Evolutionary conservation across 2,797 vertebrate species (phyloP).

Genomic region (Synaphobranchus kaupii): DNA sequence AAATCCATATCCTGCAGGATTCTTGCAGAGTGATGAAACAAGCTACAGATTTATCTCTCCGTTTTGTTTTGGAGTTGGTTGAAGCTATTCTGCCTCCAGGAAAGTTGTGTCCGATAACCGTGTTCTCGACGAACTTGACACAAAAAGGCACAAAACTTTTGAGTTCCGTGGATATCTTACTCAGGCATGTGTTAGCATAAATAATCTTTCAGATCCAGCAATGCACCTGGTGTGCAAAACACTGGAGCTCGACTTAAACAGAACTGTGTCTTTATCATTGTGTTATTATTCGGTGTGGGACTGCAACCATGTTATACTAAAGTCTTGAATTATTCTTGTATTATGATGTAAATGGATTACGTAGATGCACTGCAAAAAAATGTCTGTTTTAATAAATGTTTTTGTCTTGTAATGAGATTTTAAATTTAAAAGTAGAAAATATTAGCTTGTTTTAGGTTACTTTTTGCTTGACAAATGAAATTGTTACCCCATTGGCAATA

Average conservation of each 20-base stretch:
- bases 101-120: constrained; percentile 42
- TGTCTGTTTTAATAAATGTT: too few relatives aligned
- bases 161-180: constrained; percentile 50
- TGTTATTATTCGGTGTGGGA: neutral
- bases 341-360: neutral
- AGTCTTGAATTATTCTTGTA: neutral
- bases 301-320: neutral
- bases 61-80: constrained; percentile 10
- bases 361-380: too few relatives aligned
- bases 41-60: neutral
- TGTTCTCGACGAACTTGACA: constrained; percentile 55
- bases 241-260: too few relatives aligned
- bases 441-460: too few relatives aligned
- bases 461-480: too few relatives aligned
- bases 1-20: neutral
- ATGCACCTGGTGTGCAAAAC: neutral
- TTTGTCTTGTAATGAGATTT: too few relatives aligned
- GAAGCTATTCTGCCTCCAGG: constrained; percentile 36
- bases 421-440: too few relatives aligned
- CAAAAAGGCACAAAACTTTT: constrained; percentile 48
- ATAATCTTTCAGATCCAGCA: constrained; percentile 27
- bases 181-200: constrained; percentile 56
- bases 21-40: neutral
- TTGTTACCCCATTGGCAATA: too few relatives aligned
- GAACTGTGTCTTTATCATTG: neutral